Conservation (phyloP, 2,888 invertebrate species). For the Amphipyra tragopoginis region DNA sequence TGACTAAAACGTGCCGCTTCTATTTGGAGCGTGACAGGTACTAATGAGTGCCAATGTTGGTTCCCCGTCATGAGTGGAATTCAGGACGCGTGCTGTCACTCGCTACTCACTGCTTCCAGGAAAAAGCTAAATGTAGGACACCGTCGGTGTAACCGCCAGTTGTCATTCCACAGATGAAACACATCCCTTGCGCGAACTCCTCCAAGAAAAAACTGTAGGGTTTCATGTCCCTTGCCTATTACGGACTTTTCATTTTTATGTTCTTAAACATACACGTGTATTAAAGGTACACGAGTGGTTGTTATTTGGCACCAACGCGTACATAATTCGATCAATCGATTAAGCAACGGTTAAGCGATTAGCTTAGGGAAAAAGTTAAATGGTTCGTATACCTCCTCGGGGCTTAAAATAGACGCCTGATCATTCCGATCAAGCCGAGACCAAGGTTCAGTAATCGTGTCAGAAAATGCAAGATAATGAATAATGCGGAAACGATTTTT, state of each 20-base stretch:
- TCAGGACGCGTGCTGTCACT: slow-evolving; percentile 63
- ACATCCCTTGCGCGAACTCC: slow-evolving; percentile 1
- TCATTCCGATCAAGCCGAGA: slow-evolving; percentile 36
- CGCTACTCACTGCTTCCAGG: slow-evolving; percentile 67
- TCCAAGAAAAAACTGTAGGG: not conserved
- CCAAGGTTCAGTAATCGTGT: slow-evolving; percentile 20
- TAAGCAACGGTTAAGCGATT: slow-evolving; percentile 8
- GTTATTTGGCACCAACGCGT: slow-evolving; percentile 2
- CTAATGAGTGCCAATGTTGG: slow-evolving; percentile 72
- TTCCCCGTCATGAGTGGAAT: slow-evolving; percentile 62
- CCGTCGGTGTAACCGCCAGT: slow-evolving; percentile 32
- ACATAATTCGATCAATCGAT: slow-evolving; percentile 23
- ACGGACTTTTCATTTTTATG: not conserved
- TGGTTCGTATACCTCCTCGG: slow-evolving; percentile 13
- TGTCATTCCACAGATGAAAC: slow-evolving; percentile 9
- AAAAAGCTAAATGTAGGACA: slow-evolving; percentile 72
- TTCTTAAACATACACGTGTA: not conserved
- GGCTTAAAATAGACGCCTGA: slow-evolving; percentile 38
- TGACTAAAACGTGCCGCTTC: slow-evolving; percentile 64
- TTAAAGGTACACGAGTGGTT: not conserved
- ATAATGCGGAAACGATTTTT: slow-evolving; percentile 39
- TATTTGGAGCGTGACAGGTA: slow-evolving; percentile 78
- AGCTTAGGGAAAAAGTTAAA: slow-evolving; percentile 13
- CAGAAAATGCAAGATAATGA: slow-evolving; percentile 27
- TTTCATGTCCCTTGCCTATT: not conserved